Evolutionary conservation across 2,888 invertebrate species (phyloP).

Genomic region (Aphrophora alni): DNA sequence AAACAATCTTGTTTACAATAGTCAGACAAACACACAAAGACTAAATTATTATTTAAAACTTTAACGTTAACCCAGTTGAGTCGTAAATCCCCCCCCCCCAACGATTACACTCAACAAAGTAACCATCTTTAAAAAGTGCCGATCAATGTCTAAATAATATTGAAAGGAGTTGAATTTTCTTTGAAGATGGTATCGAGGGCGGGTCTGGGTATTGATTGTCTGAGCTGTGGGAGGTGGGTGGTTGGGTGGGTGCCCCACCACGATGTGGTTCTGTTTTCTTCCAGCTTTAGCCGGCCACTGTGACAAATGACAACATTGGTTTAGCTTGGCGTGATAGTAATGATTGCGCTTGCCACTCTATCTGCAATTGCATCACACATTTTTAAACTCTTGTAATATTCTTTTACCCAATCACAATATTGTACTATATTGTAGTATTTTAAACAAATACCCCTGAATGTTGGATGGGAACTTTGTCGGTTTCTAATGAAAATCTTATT

Average conservation of each 20-base stretch:
- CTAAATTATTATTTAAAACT: too few species aligned
- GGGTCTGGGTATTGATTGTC: neutral
- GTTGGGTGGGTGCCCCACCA: constrained; percentile 6
- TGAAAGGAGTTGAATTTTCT: constrained; percentile 9
- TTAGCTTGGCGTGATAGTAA: neutral
- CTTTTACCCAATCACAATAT: too few species aligned
- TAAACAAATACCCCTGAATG: too few species aligned
- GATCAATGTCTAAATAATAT: constrained; percentile 9
- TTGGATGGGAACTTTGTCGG: too few species aligned
- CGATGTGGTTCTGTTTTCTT: constrained; percentile 9
- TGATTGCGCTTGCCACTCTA: neutral
- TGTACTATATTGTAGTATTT: too few species aligned
- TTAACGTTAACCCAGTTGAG: neutral
- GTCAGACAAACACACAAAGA: too few species aligned
- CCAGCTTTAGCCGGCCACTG: neutral
- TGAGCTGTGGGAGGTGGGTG: neutral
- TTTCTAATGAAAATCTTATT: too few species aligned
- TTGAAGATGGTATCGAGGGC: constrained; percentile 6
- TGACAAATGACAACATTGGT: constrained; percentile 9
- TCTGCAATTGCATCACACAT: neutral
- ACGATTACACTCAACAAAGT: neutral
- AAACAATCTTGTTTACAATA: too few species aligned
- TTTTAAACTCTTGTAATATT: neutral
- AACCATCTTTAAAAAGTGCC: neutral
- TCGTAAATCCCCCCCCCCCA: neutral